phyloP scores from a whole-genome alignment of 2,113 vertebrate genomes.

The Dipodomys ordii region DNA sequence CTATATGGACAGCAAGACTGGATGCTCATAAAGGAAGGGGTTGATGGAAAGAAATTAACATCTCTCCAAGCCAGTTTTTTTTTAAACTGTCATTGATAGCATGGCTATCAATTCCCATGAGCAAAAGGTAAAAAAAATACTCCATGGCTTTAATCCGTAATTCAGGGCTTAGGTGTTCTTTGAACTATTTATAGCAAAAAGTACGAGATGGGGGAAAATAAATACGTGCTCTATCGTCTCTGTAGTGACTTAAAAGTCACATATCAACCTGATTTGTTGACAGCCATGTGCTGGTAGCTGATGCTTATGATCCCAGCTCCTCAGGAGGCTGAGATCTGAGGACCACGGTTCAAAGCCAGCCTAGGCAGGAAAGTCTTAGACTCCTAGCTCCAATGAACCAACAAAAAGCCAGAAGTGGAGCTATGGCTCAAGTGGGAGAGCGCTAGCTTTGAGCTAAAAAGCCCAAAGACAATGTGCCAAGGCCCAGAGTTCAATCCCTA shows the following conservation, averaged over 20 bases:
- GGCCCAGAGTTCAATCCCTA: too few species aligned
- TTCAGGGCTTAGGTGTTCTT: not conserved
- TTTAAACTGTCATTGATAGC: not conserved
- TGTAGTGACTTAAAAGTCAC: constrained; percentile 5
- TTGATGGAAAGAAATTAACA: constrained; percentile 44
- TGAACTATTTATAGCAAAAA: not conserved
- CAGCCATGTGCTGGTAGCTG: too few species aligned
- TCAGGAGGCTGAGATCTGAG: too few species aligned
- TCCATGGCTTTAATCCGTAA: not conserved
- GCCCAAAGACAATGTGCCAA: not conserved
- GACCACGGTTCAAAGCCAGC: too few species aligned
- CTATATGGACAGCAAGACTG: constrained; percentile 38
- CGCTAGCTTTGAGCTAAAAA: too few species aligned
- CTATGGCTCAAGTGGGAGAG: too few species aligned
- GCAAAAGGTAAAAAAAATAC: not conserved
- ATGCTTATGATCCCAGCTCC: too few species aligned
- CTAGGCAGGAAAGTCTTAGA: too few species aligned
- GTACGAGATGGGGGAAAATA: constrained; percentile 13
- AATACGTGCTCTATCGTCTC: not conserved
- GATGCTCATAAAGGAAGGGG: constrained; percentile 24
- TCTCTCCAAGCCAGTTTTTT: constrained; percentile 40
- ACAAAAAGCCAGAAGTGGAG: too few species aligned
- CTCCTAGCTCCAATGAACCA: too few species aligned
- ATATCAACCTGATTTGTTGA: too few species aligned
- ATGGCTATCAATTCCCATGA: not conserved